Conservation (phyloP, 2,888 invertebrate genomes). For the Linhomoeus sp. region DNA sequence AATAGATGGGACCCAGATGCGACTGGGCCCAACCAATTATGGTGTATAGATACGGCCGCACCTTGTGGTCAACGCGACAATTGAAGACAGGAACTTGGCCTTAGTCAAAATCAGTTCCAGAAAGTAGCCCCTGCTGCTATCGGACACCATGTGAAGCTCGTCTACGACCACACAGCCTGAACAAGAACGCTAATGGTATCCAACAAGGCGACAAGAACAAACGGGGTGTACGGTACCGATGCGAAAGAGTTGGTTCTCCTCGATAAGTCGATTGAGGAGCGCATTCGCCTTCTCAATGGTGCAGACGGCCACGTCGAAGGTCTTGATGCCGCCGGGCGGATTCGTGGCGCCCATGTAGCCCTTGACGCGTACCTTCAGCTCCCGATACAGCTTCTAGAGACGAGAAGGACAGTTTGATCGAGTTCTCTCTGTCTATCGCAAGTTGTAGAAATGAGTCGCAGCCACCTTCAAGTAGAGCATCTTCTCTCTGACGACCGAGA, state of each 20-base stretch:
- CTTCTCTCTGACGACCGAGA: conserved; percentile 88
- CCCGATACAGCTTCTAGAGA: conserved; percentile 50
- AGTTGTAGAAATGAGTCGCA: background rate
- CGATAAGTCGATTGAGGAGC: conserved; percentile 51
- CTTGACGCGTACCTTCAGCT: conserved; percentile 65
- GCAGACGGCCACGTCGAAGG: conserved; percentile 74
- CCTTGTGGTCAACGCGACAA: no score
- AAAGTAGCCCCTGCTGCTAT: conserved; percentile 74
- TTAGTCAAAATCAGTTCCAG: conserved; percentile 81
- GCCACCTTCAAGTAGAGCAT: conserved; percentile 63
- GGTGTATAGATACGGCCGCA: no score
- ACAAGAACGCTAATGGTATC: background rate
- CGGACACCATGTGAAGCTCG: conserved; percentile 83
- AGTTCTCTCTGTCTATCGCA: background rate
- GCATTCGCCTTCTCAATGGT: conserved; percentile 97
- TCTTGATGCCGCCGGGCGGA: conserved; percentile 65
- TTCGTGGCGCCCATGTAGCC: conserved; percentile 84
- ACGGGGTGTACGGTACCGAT: conserved; percentile 31
- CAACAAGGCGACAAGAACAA: no score
- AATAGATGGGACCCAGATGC: no score
- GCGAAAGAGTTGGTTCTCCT: conserved; percentile 29
- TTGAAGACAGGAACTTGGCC: conserved; percentile 40
- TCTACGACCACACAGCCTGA: conserved; percentile 70
- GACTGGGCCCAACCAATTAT: no score
- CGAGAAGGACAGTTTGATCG: no score